Percentiles rank a stretch among this genome's conserved stretches.
Evolutionary conservation across 2,888 invertebrate species (phyloP).

Genomic region (Nebria brevicollis): DNA sequence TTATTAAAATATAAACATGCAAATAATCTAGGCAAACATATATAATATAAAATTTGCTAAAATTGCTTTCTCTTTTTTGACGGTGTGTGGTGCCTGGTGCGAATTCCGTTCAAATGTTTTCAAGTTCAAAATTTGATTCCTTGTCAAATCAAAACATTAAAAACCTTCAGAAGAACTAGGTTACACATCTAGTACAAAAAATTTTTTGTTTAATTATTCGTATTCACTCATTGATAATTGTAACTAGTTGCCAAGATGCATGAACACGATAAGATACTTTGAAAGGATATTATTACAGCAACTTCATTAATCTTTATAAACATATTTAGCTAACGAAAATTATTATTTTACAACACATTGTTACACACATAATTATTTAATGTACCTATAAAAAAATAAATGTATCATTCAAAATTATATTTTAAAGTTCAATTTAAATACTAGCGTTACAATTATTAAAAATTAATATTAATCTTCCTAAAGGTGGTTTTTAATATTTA

Average conservation of each 20-base stretch:
- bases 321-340: no score
- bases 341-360: no score
- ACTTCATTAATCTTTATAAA: background rate
- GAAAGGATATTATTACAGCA: background rate
- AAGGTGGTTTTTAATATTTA: no score
- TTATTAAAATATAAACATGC: background rate
- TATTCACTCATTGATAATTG: background rate
- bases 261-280: conserved; percentile 6
- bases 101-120: background rate
- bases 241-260: background rate
- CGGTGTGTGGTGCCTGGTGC: background rate
- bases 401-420: no score
- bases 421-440: no score
- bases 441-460: no score
- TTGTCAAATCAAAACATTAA: background rate
- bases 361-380: no score
- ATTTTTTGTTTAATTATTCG: background rate
- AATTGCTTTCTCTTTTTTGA: background rate
- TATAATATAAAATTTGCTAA: background rate
- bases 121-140: background rate
- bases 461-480: no score
- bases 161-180: background rate
- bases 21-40: background rate
- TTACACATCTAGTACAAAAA: background rate
- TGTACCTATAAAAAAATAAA: no score